Evolutionary conservation across 2,797 vertebrate genomes (phyloP), one percentile per base, ranked within the genome.

Genomic region (Brotogeris chrysoptera): DNA sequence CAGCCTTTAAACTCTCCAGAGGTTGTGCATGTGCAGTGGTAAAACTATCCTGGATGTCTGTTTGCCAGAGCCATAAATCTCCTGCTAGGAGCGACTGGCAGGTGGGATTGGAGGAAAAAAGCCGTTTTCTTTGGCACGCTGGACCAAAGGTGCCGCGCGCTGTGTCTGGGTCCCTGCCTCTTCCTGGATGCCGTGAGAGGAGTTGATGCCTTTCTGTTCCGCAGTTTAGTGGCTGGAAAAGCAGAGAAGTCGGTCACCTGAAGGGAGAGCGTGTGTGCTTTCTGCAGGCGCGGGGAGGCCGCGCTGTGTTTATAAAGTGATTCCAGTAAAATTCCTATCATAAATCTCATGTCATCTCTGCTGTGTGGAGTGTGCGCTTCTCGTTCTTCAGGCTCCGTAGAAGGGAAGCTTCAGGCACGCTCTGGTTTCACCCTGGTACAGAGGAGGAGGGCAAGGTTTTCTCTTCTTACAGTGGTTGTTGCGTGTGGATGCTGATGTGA

Each of bases 41-140:
- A 60, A 66, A 79, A 32, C 59, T 83, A 25, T n/a, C 2, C 76
- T 36, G 36, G 72, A 3, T 74, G 72, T 77, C 9, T 82, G 16
- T 41, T 66, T 32, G 79, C 60, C 94, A 93, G 17, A 59, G 92
- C 69, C 20, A 2, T 95, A 64, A 93, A 91, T 94, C 89, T 96
- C 14, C 46, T 27, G 77, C 82, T 59, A 44, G 82, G 50, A 86
- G 77, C n/a, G 69, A 87, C 8, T 61, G 95, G 49, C 76, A 72
- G 64, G 73, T 50, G 93, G 92, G 64, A 47, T 36, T 60, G 78
- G 79, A 70, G 39, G 39, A 4, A 64, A 66, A 85, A 82, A 70
- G 68, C 68, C 1, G 63, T 66, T 2, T 41, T 74, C 86, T 74
- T 92, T 66, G 91, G 82, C 52, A 11, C 12, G 5, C 59, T 17